Base-by-base conservation (phyloP, 2,888 invertebrate genomes). In the Anaspis maculata region DNA sequence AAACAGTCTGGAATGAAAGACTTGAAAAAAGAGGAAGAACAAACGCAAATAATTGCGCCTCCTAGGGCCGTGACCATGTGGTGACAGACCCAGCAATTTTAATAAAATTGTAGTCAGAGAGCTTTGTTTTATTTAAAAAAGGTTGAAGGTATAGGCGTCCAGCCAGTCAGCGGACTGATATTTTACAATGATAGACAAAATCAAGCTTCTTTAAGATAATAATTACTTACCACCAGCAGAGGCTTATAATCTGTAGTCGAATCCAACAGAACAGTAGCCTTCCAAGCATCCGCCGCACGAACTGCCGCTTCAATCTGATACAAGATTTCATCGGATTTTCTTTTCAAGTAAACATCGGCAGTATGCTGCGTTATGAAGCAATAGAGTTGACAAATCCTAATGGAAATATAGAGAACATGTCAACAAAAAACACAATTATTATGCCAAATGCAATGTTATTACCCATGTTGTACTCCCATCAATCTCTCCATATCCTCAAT, bases 361-460 rank as follows among this genome's bases (percentile, higher is more conserved):
- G 94, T 83, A 65, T 91, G 89, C 60, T 89, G 84, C 27, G 82
- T 79, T 33, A 95, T 69, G 65, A 91, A 94, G 42, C 79, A 79
- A 54, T 88, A 83, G 34, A 94, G 70, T 2, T 83, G 81, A 56
- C 87, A 87, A 25, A 82, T n/a, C n/a, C n/a, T n/a, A n/a, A n/a
- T n/a, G n/a, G n/a, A n/a, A n/a, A 72, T 11, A 75, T 74, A 42
- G 11, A 56, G 58, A n/a, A 42, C 25, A 26, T 21, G 27, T 22
- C 25, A 15, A 13, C 34, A 29, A 26, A 30, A 30, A 9, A 13
- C 16, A 37, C 11, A 23, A 23, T n/a, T n/a, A n/a, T n/a, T n/a
- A n/a, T n/a, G n/a, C n/a, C n/a, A n/a, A n/a, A n/a, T n/a, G n/a
- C n/a, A n/a, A n/a, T n/a, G n/a, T n/a, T n/a, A 19, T 19, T 53